These are phyloP conservation scores for Megalurothrips usitatus DNA, from an alignment of 2,888 invertebrate species.

Conservation along the genomic window DNA sequence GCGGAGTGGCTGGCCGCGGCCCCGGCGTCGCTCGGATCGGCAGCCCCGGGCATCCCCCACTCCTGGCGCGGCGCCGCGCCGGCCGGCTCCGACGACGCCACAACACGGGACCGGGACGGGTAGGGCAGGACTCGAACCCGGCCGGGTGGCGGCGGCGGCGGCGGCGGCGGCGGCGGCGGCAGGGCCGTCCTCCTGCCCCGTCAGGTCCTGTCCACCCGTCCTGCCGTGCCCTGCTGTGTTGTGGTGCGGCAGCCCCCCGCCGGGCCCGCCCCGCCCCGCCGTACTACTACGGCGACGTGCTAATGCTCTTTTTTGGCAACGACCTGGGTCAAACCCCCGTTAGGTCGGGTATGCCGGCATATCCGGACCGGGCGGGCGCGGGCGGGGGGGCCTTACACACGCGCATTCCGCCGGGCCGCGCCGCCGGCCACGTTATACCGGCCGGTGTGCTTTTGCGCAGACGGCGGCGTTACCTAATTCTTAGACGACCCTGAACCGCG, in stretches of 20 bases:
- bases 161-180: background rate
- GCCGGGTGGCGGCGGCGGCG: background rate
- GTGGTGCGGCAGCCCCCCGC: too few relatives aligned
- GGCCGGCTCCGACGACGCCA: background rate
- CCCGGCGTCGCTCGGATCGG: background rate
- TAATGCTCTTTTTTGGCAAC: slow-evolving; percentile 20
- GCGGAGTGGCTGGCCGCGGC: background rate
- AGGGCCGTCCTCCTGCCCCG: too few relatives aligned
- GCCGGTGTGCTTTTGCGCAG: too few relatives aligned
- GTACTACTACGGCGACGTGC: background rate
- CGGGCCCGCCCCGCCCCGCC: background rate
- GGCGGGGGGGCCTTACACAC: too few relatives aligned
- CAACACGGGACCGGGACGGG: background rate
- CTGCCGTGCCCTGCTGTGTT: too few relatives aligned
- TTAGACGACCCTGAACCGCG: too few relatives aligned
- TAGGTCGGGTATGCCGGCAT: background rate
- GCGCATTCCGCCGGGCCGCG: background rate
- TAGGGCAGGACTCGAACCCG: too few relatives aligned
- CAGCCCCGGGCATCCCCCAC: background rate
- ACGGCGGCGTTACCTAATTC: too few relatives aligned
- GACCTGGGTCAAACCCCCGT: slow-evolving; percentile 21
- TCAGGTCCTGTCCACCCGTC: too few relatives aligned
- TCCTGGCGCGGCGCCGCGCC: background rate
- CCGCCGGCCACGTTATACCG: background rate
- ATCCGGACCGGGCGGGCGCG: background rate